Evolutionary conservation across 2,797 vertebrate species (phyloP).

Genomic region (Pangasius mekongensis): DNA sequence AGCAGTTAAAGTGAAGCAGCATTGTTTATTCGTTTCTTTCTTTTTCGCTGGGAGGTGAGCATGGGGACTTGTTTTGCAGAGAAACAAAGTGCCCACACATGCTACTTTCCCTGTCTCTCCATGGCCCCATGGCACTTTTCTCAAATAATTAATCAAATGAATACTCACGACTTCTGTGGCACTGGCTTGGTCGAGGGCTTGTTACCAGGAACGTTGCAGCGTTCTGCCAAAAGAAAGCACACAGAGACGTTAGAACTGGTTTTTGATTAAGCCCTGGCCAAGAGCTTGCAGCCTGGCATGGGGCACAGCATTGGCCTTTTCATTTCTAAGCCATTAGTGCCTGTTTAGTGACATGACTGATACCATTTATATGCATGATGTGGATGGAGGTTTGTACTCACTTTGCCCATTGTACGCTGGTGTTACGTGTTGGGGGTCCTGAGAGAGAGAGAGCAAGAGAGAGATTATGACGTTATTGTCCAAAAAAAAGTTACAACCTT

Average conservation of each 20-base stretch:
- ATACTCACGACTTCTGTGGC: slow-evolving; percentile 92
- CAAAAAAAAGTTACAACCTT: slow-evolving; percentile 29
- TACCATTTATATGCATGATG: background rate
- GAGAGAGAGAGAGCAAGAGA: slow-evolving; percentile 42
- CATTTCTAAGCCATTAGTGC: background rate
- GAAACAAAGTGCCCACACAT: slow-evolving; percentile 45
- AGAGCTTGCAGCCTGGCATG: slow-evolving; percentile 65
- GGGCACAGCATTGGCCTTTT: slow-evolving; percentile 36
- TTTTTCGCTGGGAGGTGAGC: slow-evolving; percentile 19
- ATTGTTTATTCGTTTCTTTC: slow-evolving; percentile 40
- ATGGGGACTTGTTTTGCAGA: slow-evolving; percentile 29
- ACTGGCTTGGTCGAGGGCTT: slow-evolving; percentile 90
- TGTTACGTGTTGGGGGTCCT: slow-evolving; percentile 93
- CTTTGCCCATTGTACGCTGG: slow-evolving; percentile 93
- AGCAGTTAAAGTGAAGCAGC: background rate
- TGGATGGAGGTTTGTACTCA: slow-evolving; percentile 72
- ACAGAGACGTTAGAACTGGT: slow-evolving; percentile 67
- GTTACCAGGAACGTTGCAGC: slow-evolving; percentile 85
- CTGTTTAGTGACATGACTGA: background rate
- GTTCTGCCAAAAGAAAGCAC: slow-evolving; percentile 83
- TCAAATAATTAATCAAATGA: slow-evolving; percentile 63
- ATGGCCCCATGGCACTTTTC: slow-evolving; percentile 20
- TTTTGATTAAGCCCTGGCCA: slow-evolving; percentile 66
- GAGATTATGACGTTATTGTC: slow-evolving; percentile 29
- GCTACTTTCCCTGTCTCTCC: background rate